These are phyloP conservation scores for Oceanodroma tethys DNA, from an alignment of 2,113 vertebrate genomes.

Conservation along the genomic window DNA sequence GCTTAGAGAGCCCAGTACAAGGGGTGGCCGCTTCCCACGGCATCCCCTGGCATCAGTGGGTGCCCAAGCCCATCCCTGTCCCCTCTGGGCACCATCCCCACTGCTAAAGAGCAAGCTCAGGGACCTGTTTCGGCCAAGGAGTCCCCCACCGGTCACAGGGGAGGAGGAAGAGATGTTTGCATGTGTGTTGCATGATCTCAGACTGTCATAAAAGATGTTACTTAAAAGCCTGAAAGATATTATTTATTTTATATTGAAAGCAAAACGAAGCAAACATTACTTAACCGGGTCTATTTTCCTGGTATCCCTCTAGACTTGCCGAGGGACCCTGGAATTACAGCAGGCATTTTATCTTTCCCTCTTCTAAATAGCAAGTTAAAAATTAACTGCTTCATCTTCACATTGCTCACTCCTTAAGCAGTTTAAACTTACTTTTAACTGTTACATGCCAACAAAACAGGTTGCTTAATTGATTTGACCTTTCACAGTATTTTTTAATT, in stretches of 20 bases:
- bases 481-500: slow-evolving; percentile 97
- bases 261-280: slow-evolving; percentile 22
- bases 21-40: not conserved
- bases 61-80: not conserved
- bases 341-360: slow-evolving; percentile 53
- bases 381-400: slow-evolving; percentile 66
- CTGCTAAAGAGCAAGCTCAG: not conserved
- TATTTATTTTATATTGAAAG: slow-evolving; percentile 44
- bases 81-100: not conserved
- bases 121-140: not conserved
- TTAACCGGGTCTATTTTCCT: not conserved
- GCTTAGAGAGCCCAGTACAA: not conserved
- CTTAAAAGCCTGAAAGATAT: not conserved
- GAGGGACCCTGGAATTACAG: not conserved
- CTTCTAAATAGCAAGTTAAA: slow-evolving; percentile 54
- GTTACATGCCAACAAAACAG: slow-evolving; percentile 95
- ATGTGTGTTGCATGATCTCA: not conserved
- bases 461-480: slow-evolving; percentile 99
- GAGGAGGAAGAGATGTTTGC: not conserved
- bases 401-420: slow-evolving; percentile 77
- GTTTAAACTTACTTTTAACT: slow-evolving; percentile 94
- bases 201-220: not conserved
- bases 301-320: not conserved
- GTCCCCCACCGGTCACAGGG: not conserved
- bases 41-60: not conserved